Conservation (phyloP, 2,797 vertebrate species). For the Gobionotothen gibberifrons region DNA sequence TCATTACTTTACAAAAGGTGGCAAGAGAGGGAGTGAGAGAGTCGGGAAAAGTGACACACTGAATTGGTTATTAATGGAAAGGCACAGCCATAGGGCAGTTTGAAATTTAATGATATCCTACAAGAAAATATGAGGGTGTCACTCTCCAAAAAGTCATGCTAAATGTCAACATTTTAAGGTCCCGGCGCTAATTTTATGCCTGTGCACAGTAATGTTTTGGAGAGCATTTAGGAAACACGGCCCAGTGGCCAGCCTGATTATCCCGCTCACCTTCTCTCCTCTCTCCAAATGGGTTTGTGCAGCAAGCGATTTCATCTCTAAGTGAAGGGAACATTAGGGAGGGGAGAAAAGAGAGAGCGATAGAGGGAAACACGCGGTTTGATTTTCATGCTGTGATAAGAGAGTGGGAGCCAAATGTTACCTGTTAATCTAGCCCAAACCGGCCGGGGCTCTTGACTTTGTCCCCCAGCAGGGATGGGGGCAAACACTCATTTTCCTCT, state of each 20-base stretch:
- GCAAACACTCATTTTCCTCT: constrained; percentile 87
- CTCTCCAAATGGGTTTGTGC: constrained; percentile 99
- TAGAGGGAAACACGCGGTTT: constrained; percentile 90
- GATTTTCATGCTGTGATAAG: constrained; percentile 94
- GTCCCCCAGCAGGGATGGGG: constrained; percentile 85
- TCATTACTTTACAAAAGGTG: constrained; percentile 99
- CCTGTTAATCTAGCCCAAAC: constrained; percentile 86
- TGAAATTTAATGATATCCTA: constrained; percentile 99
- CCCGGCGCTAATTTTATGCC: constrained; percentile 99
- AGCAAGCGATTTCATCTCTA: constrained; percentile 99
- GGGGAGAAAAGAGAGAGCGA: constrained; percentile 80
- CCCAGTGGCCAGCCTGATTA: constrained; percentile 99
- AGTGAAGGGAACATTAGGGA: constrained; percentile 98
- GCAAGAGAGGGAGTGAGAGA: constrained; percentile 76
- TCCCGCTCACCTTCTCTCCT: constrained; percentile 99
- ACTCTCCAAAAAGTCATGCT: constrained; percentile 99
- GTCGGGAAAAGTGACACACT: constrained; percentile 94
- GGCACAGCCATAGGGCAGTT: constrained; percentile 99
- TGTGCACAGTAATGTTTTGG: constrained; percentile 99
- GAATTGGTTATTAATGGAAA: constrained; percentile 99
- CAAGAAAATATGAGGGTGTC: constrained; percentile 99
- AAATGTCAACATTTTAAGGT: constrained; percentile 99
- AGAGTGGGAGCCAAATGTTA: constrained; percentile 92
- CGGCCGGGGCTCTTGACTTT: constrained; percentile 85
- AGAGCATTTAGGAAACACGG: constrained; percentile 99